Evolutionary conservation across 2,113 vertebrate species (phyloP).

Genomic region (Candoia aspera): DNA sequence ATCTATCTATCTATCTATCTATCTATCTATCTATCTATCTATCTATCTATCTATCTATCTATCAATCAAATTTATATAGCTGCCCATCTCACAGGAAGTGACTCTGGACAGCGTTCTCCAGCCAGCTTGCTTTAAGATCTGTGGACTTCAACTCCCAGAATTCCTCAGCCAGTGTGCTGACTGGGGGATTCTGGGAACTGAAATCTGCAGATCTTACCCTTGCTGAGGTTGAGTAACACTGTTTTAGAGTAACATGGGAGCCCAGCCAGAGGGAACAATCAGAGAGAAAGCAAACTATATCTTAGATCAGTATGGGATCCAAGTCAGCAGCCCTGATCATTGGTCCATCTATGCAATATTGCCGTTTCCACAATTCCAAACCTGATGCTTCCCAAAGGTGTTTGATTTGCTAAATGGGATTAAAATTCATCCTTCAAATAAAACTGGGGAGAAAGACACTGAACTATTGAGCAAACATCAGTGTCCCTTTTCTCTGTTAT

Average conservation of each 20-base stretch:
- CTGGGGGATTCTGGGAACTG: too few relatives aligned
- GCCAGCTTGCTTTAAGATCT: too few relatives aligned
- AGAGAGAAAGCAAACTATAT: background rate
- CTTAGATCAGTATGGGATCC: background rate
- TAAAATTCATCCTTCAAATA: background rate
- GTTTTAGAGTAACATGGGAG: background rate
- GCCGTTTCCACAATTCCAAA: background rate
- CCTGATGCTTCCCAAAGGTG: background rate
- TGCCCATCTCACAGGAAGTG: too few relatives aligned
- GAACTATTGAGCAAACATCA: background rate
- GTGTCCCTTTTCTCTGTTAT: background rate
- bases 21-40: too few relatives aligned
- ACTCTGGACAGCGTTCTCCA: too few relatives aligned
- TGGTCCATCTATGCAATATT: background rate
- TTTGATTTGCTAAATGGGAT: background rate
- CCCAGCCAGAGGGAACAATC: background rate
- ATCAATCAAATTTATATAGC: too few relatives aligned
- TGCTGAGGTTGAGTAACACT: background rate
- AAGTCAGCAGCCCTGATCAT: background rate
- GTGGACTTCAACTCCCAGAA: too few relatives aligned
- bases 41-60: too few relatives aligned
- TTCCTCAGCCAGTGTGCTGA: too few relatives aligned
- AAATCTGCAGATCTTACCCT: too few relatives aligned
- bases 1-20: too few relatives aligned
- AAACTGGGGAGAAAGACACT: background rate